phyloP scores from a whole-genome alignment of 2,113 vertebrate species.

The Dermatemys mawii region DNA sequence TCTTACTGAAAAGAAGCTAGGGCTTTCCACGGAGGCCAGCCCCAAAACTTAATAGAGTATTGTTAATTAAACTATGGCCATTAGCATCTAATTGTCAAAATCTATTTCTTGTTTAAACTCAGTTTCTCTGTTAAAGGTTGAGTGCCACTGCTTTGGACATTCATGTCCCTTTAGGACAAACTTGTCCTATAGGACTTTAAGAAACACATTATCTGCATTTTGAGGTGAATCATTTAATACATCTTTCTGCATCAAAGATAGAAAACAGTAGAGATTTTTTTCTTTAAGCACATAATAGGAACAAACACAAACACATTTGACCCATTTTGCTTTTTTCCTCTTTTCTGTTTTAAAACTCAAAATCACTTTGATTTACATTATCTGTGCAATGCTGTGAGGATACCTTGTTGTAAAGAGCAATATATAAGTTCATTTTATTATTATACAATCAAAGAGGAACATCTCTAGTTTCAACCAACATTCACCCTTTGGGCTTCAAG shows the following conservation, averaged over 20 bases:
- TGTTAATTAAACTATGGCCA: not conserved
- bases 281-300: not conserved
- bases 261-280: not conserved
- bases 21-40: not conserved
- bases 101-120: not conserved
- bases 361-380: not conserved
- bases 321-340: not conserved
- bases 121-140: not conserved
- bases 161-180: not conserved
- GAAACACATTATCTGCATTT: not conserved
- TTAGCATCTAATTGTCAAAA: not conserved
- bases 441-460: not conserved
- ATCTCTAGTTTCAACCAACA: not conserved
- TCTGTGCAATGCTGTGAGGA: not conserved
- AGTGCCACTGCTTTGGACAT: not conserved
- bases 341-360: not conserved
- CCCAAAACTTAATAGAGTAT: conserved; percentile 6
- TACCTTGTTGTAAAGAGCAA: not conserved
- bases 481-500: not conserved
- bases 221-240: not conserved
- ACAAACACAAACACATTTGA: not conserved
- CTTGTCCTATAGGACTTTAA: not conserved
- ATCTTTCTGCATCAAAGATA: not conserved
- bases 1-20: not conserved
- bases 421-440: not conserved